phyloP scores from a whole-genome alignment of 2,888 invertebrate species.

The Phaedon cochleariae region DNA sequence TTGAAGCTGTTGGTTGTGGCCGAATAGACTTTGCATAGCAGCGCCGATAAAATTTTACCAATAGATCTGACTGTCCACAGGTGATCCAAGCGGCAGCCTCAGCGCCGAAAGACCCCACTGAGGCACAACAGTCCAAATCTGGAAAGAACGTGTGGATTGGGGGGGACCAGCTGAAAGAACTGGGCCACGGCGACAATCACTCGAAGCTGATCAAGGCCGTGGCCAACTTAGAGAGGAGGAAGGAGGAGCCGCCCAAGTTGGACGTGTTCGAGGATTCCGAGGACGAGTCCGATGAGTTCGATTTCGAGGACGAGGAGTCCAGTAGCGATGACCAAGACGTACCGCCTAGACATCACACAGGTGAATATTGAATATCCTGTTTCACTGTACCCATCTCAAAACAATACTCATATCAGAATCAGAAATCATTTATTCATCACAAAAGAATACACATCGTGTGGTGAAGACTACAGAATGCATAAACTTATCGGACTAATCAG shows the following conservation, averaged over 20 bases:
- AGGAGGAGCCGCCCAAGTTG: slow-evolving; percentile 63
- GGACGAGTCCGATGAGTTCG: slow-evolving; percentile 49
- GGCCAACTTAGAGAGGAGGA: slow-evolving; percentile 69
- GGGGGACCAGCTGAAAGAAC: slow-evolving; percentile 67
- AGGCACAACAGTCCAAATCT: slow-evolving; percentile 54
- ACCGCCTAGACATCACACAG: slow-evolving; percentile 68
- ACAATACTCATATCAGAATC: no score
- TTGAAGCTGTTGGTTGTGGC: no score
- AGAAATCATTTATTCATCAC: background rate
- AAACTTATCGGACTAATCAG: no score
- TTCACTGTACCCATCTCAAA: no score
- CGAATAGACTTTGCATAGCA: no score
- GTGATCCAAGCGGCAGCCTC: slow-evolving; percentile 38
- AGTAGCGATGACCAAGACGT: slow-evolving; percentile 61
- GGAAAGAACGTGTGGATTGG: slow-evolving; percentile 72
- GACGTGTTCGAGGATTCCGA: slow-evolving; percentile 57
- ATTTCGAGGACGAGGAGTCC: slow-evolving; percentile 52
- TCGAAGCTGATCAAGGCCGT: slow-evolving; percentile 73
- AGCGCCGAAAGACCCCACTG: slow-evolving; percentile 41
- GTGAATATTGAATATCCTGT: slow-evolving; percentile 18
- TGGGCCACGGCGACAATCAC: slow-evolving; percentile 67
- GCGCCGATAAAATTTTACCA: no score
- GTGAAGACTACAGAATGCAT: no score
- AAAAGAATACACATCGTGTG: no score
- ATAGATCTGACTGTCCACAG: background rate